phyloP scores from a whole-genome alignment of 1,140 invertebrate species.

The Dendrolimus punctatus region DNA sequence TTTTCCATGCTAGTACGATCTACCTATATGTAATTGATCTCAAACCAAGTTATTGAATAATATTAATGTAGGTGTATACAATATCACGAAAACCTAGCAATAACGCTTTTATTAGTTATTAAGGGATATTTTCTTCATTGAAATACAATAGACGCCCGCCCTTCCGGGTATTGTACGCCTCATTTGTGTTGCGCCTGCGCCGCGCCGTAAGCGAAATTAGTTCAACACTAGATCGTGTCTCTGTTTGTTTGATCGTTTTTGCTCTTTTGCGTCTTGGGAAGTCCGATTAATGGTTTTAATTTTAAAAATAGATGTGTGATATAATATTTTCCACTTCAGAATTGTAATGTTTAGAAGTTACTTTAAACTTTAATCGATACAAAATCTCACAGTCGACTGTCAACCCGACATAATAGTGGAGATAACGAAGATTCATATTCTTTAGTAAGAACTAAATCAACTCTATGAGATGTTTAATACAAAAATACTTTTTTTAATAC shows the following conservation, averaged over 20 bases:
- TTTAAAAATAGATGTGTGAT: constrained; percentile 8
- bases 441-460: too few species aligned
- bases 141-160: constrained; percentile 7
- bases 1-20: too few species aligned
- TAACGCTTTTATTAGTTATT: background rate
- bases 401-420: too few species aligned
- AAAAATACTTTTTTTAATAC: background rate
- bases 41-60: too few species aligned
- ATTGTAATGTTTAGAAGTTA: too few species aligned
- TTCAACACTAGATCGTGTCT: constrained; percentile 21
- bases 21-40: too few species aligned
- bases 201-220: constrained; percentile 38
- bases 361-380: too few species aligned
- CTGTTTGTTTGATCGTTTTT: constrained; percentile 29
- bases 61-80: too few species aligned
- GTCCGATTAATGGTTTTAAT: constrained; percentile 19
- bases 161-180: constrained; percentile 41
- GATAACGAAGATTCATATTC: too few species aligned
- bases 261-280: constrained; percentile 33
- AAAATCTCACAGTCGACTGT: too few species aligned
- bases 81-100: too few species aligned
- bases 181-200: constrained; percentile 3
- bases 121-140: background rate
- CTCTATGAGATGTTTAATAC: background rate
- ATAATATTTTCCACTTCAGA: background rate